Evolutionary conservation across 1,140 invertebrate species (phyloP).

Genomic region (Apolygus lucorum): DNA sequence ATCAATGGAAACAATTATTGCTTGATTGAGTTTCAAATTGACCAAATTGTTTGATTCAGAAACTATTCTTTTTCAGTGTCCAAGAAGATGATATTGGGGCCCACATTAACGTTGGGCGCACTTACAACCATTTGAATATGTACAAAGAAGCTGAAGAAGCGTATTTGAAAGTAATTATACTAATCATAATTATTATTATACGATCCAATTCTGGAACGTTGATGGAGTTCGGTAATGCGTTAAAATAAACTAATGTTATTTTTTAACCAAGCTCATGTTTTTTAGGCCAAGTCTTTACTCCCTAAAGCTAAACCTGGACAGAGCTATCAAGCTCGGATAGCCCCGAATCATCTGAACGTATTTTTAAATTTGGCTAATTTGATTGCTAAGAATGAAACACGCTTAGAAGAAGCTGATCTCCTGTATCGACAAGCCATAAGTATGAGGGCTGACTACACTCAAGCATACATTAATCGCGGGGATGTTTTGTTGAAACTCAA

Average conservation of each 20-base stretch:
- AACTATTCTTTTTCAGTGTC: constrained; percentile 52
- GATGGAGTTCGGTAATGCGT: background rate
- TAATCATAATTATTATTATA: no score
- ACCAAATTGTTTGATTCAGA: no score
- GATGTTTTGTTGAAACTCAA: constrained; percentile 94
- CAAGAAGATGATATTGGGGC: constrained; percentile 93
- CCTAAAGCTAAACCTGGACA: constrained; percentile 86
- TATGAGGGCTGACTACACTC: constrained; percentile 94
- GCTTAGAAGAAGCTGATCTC: constrained; percentile 87
- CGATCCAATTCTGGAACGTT: no score
- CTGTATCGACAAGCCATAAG: constrained; percentile 87
- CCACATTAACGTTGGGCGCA: constrained; percentile 92
- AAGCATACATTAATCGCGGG: constrained; percentile 94
- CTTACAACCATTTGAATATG: constrained; percentile 84
- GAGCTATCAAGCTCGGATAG: constrained; percentile 89
- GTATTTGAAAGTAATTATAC: constrained; percentile 77
- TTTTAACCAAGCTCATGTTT: no score
- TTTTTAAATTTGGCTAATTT: constrained; percentile 92
- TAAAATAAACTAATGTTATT: no score
- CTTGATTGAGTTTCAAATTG: no score
- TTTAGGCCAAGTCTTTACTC: constrained; percentile 72
- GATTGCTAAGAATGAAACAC: constrained; percentile 83
- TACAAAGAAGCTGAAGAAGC: constrained; percentile 86
- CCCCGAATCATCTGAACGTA: constrained; percentile 91
- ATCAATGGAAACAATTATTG: no score